These are phyloP conservation scores for Aphidoletes aphidimyza DNA, from an alignment of 2,888 invertebrate species.

Conservation along the genomic window DNA sequence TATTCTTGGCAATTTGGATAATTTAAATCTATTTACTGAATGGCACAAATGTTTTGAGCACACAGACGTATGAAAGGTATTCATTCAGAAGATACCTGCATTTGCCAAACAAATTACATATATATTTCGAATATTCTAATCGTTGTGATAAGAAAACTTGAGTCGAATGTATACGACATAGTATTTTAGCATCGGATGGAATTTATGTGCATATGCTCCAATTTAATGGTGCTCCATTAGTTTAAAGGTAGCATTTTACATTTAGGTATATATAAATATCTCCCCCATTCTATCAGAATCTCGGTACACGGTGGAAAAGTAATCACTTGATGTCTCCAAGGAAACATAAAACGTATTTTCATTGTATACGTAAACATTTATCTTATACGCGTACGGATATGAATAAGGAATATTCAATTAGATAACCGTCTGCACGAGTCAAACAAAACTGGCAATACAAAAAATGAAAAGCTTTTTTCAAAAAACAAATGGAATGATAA, in stretches of 20 bases:
- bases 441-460: neutral
- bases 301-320: neutral
- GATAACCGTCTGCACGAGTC: neutral
- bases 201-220: neutral
- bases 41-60: neutral
- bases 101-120: neutral
- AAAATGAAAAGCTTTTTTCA: neutral
- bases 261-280: neutral
- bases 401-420: slow-evolving; percentile 31
- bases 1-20: no score
- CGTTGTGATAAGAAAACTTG: neutral
- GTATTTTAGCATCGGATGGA: neutral
- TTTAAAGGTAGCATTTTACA: neutral
- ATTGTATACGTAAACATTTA: neutral
- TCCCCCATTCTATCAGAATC: neutral
- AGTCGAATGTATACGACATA: neutral
- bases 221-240: slow-evolving; percentile 19
- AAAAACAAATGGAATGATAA: slow-evolving; percentile 5
- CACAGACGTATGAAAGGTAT: neutral
- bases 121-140: neutral
- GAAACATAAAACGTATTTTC: slow-evolving; percentile 13
- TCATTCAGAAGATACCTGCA: neutral
- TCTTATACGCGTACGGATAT: neutral
- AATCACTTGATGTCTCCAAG: slow-evolving; percentile 1
- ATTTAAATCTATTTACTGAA: slow-evolving; percentile 1